A percentile compares a stretch with the other conserved stretches of the same genome.
Conservation (phyloP, 2,797 vertebrate species). For the Triplophysa yarkandensis region DNA sequence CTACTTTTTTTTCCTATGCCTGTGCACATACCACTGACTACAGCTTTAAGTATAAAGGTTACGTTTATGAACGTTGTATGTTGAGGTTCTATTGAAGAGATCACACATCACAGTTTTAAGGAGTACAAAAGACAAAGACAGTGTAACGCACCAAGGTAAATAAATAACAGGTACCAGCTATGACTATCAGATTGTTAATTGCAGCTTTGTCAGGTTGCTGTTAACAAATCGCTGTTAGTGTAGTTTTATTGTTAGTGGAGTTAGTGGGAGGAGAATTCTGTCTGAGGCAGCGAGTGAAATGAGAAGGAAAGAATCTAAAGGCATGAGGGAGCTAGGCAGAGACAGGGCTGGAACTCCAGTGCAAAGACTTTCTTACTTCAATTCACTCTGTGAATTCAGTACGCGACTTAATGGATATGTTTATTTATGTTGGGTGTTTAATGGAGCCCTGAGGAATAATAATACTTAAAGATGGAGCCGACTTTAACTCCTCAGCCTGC, state of each 20-base stretch:
- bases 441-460: conserved; percentile 71
- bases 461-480: conserved; percentile 77
- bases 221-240: conserved; percentile 66
- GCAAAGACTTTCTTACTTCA: conserved; percentile 44
- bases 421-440: conserved; percentile 67
- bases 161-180: too few species aligned
- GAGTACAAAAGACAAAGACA: too few species aligned
- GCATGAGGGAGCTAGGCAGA: conserved; percentile 47
- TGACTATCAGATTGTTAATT: too few species aligned
- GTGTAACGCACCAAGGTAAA: too few species aligned
- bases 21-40: too few species aligned
- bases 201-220: too few species aligned
- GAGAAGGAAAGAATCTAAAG: conserved; percentile 42
- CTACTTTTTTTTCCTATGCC: too few species aligned
- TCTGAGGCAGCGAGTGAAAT: conserved; percentile 57
- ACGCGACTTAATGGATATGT: conserved; percentile 70
- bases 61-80: too few species aligned
- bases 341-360: conserved; percentile 47
- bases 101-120: too few species aligned
- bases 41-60: too few species aligned
- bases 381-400: conserved; percentile 49
- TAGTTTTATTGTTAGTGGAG: conserved; percentile 74
- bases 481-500: conserved; percentile 75
- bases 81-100: too few species aligned
- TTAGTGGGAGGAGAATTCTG: conserved; percentile 68